Evolutionary conservation across 2,797 vertebrate genomes (phyloP).

Genomic region (Sitta carolinensis): DNA sequence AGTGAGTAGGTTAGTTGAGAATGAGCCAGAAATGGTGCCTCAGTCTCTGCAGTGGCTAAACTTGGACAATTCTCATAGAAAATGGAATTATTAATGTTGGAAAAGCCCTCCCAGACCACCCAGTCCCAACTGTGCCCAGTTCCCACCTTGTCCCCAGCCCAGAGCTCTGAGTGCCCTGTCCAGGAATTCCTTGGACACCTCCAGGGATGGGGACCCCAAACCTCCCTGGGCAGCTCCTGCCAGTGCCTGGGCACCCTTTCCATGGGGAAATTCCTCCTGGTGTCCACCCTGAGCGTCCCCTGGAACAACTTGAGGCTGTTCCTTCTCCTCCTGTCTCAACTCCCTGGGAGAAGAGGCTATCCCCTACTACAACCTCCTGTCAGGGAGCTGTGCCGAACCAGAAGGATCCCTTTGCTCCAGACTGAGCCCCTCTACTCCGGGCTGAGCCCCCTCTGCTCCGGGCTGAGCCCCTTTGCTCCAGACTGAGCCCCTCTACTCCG

Average conservation of each 20-base stretch:
- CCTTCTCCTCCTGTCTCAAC: not conserved
- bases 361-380: fast-evolving
- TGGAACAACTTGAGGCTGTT: fast-evolving
- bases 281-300: not conserved
- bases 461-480: too few species aligned
- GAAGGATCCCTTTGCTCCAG: not conserved
- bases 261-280: fast-evolving
- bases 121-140: fast-evolving
- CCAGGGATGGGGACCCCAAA: not conserved
- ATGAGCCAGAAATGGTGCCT: fast-evolving
- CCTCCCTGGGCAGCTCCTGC: not conserved
- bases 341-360: not conserved
- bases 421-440: not conserved
- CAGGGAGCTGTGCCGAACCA: not conserved
- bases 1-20: not conserved
- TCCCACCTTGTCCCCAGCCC: not conserved
- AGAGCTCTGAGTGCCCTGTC: not conserved
- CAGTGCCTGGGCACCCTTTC: fast-evolving
- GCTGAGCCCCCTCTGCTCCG: not conserved
- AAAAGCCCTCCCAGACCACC: not conserved
- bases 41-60: not conserved
- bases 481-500: too few species aligned
- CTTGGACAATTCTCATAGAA: not conserved
- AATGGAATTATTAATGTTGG: too few species aligned
- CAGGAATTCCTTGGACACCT: not conserved